Conservation (phyloP, 1,140 invertebrate genomes). For the Araneus ventricosus region DNA sequence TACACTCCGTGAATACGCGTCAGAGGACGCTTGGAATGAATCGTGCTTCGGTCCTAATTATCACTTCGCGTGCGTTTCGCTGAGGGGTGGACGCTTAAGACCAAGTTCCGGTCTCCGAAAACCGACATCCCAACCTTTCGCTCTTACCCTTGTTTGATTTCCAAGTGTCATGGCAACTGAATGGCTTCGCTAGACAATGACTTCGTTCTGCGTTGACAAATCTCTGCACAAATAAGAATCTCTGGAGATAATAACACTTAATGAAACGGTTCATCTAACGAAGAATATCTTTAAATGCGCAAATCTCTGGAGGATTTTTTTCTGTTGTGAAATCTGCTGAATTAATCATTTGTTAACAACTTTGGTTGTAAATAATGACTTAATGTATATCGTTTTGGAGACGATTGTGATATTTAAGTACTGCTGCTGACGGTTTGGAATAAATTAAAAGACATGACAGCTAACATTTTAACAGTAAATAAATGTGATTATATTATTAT, state of each 20-base stretch:
- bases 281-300: background rate
- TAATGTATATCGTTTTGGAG: background rate
- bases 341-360: background rate
- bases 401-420: background rate
- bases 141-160: constrained; percentile 61
- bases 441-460: background rate
- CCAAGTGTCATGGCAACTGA: constrained; percentile 68
- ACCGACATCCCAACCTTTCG: constrained; percentile 55
- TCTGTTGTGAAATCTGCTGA: background rate
- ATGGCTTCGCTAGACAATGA: constrained; percentile 26
- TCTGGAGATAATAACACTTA: constrained; percentile 31
- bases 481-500: background rate
- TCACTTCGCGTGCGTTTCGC: constrained; percentile 53
- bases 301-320: background rate
- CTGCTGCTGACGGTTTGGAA: background rate
- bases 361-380: constrained; percentile 5
- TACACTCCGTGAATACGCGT: constrained; percentile 45
- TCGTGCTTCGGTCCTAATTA: constrained; percentile 55
- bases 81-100: constrained; percentile 40
- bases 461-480: background rate
- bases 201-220: constrained; percentile 43
- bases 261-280: background rate
- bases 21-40: constrained; percentile 40
- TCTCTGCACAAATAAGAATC: constrained; percentile 28
- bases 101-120: constrained; percentile 60